phyloP scores from a whole-genome alignment of 1,140 invertebrate genomes.

The Paralvinella palmiformis region DNA sequence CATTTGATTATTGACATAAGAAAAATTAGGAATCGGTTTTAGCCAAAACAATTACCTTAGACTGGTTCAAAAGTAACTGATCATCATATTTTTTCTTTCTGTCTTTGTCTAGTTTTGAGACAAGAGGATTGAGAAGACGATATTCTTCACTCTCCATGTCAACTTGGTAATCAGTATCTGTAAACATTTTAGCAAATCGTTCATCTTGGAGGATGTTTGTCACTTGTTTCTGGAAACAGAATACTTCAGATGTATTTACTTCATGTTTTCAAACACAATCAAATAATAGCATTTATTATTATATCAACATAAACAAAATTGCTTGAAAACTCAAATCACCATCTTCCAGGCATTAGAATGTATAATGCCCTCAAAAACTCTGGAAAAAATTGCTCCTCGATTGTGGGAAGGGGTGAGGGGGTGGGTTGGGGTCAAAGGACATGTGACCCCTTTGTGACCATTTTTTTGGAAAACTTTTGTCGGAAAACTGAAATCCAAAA shows the following conservation, averaged over 20 bases:
- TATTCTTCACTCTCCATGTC: slow-evolving; percentile 71
- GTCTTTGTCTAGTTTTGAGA: slow-evolving; percentile 70
- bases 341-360: no score
- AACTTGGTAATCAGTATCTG: slow-evolving; percentile 89
- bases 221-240: slow-evolving; percentile 43
- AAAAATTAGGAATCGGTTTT: neutral
- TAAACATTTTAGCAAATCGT: slow-evolving; percentile 83
- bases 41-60: neutral
- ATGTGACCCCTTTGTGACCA: no score
- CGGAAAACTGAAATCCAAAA: no score
- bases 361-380: no score
- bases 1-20: neutral
- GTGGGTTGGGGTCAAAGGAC: no score
- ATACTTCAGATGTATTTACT: neutral
- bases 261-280: neutral
- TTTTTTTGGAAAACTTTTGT: no score
- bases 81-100: slow-evolving; percentile 54
- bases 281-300: no score
- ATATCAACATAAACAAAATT: no score
- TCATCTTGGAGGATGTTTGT: slow-evolving; percentile 72
- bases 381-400: no score
- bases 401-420: no score
- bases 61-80: neutral
- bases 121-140: slow-evolving; percentile 76
- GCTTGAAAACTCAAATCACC: no score